Conservation (phyloP, 2,797 vertebrate genomes). For the Okamejei kenojei region DNA sequence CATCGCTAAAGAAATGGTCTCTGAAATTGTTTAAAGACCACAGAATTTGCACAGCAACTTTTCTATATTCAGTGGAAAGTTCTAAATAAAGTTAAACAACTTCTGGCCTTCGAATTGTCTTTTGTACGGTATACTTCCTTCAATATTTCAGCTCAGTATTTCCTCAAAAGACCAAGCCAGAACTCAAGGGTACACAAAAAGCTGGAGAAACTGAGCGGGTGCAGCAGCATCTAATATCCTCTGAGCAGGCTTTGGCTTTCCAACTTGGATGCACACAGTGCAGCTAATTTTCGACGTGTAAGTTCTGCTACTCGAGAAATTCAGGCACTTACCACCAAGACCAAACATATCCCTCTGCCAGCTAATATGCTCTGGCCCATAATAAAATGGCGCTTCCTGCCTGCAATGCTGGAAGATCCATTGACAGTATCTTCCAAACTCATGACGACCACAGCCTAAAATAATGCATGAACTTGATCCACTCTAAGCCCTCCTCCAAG, state of each 20-base stretch:
- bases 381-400: background rate
- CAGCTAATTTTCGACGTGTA: too few species aligned
- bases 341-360: background rate
- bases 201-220: too few species aligned
- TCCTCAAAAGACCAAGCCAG: background rate
- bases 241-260: too few species aligned
- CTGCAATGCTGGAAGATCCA: background rate
- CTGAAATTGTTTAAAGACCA: background rate
- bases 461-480: too few species aligned
- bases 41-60: background rate
- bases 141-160: background rate
- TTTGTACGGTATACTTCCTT: background rate
- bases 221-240: too few species aligned
- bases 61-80: background rate
- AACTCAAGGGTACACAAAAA: too few species aligned
- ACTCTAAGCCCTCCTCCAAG: too few species aligned
- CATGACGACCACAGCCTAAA: too few species aligned
- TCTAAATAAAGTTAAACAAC: background rate
- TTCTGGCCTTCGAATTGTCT: background rate
- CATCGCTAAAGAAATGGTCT: background rate
- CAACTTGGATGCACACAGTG: background rate
- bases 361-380: background rate
- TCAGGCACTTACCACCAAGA: background rate
- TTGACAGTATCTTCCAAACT: background rate
- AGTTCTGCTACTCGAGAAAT: background rate